Evolutionary conservation across 23 tunicate genomes (phyloP), one percentile per base, ranked within the genome.

Genomic region (Ciona savignyi): DNA sequence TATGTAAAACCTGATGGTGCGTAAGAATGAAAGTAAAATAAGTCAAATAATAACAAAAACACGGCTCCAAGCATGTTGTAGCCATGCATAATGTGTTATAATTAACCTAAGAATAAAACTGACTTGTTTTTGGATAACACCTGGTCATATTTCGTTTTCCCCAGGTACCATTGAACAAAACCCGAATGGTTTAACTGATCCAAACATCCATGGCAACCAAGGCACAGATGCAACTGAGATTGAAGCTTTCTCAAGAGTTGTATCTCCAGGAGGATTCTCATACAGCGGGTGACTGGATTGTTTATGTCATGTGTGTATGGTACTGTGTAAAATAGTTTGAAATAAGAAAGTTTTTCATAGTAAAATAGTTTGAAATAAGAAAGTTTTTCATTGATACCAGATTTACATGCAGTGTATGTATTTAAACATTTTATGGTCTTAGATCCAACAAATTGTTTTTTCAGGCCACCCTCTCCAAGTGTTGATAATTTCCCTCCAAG

Each of bases 401-500:
- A n/a, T n/a, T 49, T 49, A 49, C 15, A 49, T 49, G 61, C 61
- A n/a, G n/a, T n/a, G n/a, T n/a, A n/a, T n/a, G n/a, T n/a, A n/a
- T n/a, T n/a, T n/a, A n/a, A n/a, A n/a, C n/a, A n/a, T n/a, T n/a
- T n/a, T n/a, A n/a, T n/a, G 19, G 15, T 49, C 20, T 49, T 11
- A 49, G 20, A 11, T 15, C 15, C 15, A 49, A 49, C 61, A 11
- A 11, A 49, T 49, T 49, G 15, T 49, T 49, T 15, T 49, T 20
- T 15, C 61, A 49, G 61, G 61, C 61, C 61, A 49, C 61, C 61
- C 15, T 11, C 61, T 49, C 63, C 70, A 21, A 32, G 51, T 4
- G 33, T 24, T 25, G 96, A 87, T 63, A 32, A 26, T 0, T 70
- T 63, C 25, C 87, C 95, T 9, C 95, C 95, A 30, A 73, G 83